Evolutionary conservation across 2,113 vertebrate species (phyloP).

Genomic region (Sander vitreus): DNA sequence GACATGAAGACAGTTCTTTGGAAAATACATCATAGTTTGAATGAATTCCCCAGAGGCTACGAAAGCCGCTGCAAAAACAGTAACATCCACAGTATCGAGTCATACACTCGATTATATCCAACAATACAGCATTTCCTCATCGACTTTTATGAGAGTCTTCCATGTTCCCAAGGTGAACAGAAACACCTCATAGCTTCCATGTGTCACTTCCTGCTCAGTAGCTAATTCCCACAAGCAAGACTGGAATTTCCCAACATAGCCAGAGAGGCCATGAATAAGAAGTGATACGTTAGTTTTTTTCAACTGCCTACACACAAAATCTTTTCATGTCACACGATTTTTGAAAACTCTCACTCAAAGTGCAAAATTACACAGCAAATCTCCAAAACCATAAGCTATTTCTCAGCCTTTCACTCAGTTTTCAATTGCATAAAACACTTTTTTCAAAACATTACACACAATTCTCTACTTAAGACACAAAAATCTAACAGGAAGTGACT

Average conservation of each 20-base stretch:
- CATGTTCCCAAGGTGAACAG: conserved; percentile 56
- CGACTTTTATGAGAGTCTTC: conserved; percentile 34
- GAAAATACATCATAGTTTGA: conserved; percentile 20
- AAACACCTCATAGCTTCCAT: conserved; percentile 66
- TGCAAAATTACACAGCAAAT: too few relatives aligned
- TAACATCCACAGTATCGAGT: conserved; percentile 11
- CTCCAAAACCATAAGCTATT: too few relatives aligned
- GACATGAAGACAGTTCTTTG: conserved; percentile 33
- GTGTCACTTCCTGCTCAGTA: conserved; percentile 74
- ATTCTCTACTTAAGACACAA: too few relatives aligned
- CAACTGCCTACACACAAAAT: too few relatives aligned
- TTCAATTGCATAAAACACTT: too few relatives aligned
- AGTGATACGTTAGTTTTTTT: conserved; percentile 35
- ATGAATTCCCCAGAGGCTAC: not conserved
- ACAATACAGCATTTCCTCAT: conserved; percentile 54
- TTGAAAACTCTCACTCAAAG: too few relatives aligned
- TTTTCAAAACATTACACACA: too few relatives aligned
- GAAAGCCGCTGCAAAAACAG: not conserved
- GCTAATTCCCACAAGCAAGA: conserved; percentile 55
- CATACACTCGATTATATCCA: conserved; percentile 29
- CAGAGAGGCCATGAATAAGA: conserved; percentile 25
- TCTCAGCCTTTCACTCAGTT: too few relatives aligned
- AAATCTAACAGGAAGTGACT: too few relatives aligned
- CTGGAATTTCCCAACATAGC: conserved; percentile 67
- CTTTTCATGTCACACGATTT: too few relatives aligned